These are phyloP conservation scores for Coenonympha glycerion DNA, from an alignment of 2,888 invertebrate species.

Conservation along the genomic window DNA sequence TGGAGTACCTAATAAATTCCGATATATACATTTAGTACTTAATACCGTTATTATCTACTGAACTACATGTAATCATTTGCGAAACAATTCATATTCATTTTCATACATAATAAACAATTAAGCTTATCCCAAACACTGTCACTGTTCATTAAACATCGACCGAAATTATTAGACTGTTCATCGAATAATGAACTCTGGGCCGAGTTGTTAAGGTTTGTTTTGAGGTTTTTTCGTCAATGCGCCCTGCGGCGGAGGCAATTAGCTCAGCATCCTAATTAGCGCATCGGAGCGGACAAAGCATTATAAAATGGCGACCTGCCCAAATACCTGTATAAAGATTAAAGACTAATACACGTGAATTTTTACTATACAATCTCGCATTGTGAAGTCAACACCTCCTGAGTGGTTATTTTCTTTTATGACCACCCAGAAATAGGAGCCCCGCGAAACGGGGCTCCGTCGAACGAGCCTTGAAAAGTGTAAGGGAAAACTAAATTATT, in stretches of 20 bases:
- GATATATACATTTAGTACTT: too few relatives aligned
- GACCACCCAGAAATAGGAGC: too few relatives aligned
- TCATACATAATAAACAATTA: background rate
- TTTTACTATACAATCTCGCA: too few relatives aligned
- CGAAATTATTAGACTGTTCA: background rate
- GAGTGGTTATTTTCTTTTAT: too few relatives aligned
- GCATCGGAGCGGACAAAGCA: background rate
- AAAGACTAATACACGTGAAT: too few relatives aligned
- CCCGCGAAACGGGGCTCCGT: too few relatives aligned
- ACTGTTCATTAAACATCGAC: background rate
- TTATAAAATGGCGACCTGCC: background rate
- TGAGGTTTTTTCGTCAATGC: background rate
- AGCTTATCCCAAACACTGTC: background rate
- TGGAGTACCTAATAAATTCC: too few relatives aligned
- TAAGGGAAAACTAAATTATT: too few relatives aligned
- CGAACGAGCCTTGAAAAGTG: too few relatives aligned
- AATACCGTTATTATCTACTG: too few relatives aligned
- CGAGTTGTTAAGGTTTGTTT: background rate
- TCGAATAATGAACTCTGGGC: background rate
- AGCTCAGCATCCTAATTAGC: background rate
- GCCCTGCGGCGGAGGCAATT: background rate
- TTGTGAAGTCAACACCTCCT: too few relatives aligned
- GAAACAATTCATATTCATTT: conserved; percentile 1
- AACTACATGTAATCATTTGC: background rate
- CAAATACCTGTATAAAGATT: background rate